Base-by-base conservation (phyloP, 2,888 invertebrate genomes). In the Nomada ferruginata region DNA sequence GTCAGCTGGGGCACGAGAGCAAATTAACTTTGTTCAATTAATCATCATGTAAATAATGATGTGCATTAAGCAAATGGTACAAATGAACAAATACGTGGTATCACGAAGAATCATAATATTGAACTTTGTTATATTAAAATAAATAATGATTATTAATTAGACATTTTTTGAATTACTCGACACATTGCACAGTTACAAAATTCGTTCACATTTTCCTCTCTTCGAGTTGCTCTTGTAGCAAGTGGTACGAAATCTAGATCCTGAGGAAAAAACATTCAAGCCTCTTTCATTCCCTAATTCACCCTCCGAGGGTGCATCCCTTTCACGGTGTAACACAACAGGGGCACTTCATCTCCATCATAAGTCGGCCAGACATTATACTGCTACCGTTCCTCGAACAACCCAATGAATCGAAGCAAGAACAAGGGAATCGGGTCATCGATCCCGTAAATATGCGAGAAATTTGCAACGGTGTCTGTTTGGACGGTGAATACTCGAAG, bases 391-490 rank as follows among this genome's bases (percentile, higher is more conserved):
- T 5, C 26, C 26, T 26, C n/a, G 26, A n/a, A 29, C 59, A 36
- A 53, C 61, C 18, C 36, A 65, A n/a, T 52, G 63, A 57, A 36
- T 77, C 26, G 71, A 60, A 42, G 15, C n/a, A 29, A 13, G 20
- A 52, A 52, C 53, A 36, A 29, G 18, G 63, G 76, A 82, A 82
- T 76, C 82, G 82, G 82, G 82, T 73, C 82, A 82, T 82, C 82
- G 82, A 82, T 82, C 82, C 60, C 72, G 59, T 74, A 76, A 76
- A 82, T 69, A 82, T 72, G 82, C 76, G 76, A 64, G 72, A 68
- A 76, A 50, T 72, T 82, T 63, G 68, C 36, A 44, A 52, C 36
- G 71, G 75, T 66, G 70, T 79, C 79, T 70, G 73, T 72, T 72
- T 72, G 72, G 26, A 36, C 64, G 42, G 79, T 64, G 79, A 81